Conservation (phyloP, 2,888 invertebrate genomes). For the Smittia aterrima region DNA sequence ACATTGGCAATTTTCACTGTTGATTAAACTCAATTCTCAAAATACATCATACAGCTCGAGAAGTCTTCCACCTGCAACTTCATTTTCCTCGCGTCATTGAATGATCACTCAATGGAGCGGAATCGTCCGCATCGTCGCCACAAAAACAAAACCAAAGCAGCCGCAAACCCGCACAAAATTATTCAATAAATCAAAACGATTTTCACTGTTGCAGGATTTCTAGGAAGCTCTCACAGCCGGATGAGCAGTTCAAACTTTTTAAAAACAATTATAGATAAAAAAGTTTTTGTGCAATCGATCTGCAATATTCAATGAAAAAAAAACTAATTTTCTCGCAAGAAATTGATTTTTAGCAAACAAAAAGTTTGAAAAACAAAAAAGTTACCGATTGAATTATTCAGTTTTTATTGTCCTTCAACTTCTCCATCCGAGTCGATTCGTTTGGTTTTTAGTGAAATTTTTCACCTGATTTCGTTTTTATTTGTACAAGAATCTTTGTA, state of each 20-base stretch:
- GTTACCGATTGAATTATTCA: no score
- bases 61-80: background rate
- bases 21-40: background rate
- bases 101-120: constrained; percentile 16
- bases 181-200: constrained; percentile 19
- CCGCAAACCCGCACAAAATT: constrained; percentile 14
- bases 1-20: background rate
- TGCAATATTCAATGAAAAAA: background rate
- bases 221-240: background rate
- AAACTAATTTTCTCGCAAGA: background rate
- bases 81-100: background rate
- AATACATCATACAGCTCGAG: background rate
- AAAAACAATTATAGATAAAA: constrained; percentile 2
- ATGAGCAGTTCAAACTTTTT: background rate
- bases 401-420: no score
- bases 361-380: no score
- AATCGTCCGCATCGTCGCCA: background rate
- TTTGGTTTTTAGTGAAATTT: no score
- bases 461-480: no score
- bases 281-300: background rate
- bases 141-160: background rate
- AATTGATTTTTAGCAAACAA: background rate
- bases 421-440: no score
- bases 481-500: no score
- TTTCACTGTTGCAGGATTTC: constrained; percentile 9